Conservation (phyloP, 2,113 vertebrate species). For the Bufo bufo region DNA sequence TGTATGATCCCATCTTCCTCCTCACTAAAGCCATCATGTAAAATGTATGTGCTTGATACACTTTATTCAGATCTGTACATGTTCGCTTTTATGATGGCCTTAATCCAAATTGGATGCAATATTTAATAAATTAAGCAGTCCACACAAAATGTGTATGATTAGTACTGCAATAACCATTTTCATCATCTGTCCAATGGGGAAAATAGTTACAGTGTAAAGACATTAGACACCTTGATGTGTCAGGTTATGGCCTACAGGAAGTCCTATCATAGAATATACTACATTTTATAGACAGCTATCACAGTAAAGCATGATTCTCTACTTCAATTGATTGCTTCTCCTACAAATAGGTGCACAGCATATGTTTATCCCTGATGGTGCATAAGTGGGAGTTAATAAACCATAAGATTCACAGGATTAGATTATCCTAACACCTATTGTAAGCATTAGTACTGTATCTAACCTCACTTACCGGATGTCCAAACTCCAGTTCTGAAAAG, state of each 20-base stretch:
- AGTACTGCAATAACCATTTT: slow-evolving; percentile 5
- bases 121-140: neutral
- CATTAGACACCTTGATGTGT: neutral
- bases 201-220: slow-evolving; percentile 3
- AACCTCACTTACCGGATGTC: slow-evolving; percentile 96
- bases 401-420: slow-evolving; percentile 58
- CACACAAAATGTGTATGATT: neutral
- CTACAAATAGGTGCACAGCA: neutral
- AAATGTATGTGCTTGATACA: neutral
- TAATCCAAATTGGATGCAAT: neutral
- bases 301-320: too few species aligned
- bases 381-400: slow-evolving; percentile 55
- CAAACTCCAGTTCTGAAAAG: slow-evolving; percentile 99
- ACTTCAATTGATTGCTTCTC: neutral
- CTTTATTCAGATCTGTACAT: neutral
- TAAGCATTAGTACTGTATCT: slow-evolving; percentile 65
- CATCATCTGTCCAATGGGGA: neutral
- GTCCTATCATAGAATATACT: neutral
- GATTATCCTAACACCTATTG: slow-evolving; percentile 62
- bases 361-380: slow-evolving; percentile 28
- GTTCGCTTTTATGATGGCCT: neutral
- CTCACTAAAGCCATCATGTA: neutral
- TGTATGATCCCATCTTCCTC: neutral
- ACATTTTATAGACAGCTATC: neutral
- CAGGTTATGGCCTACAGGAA: neutral